Evolutionary conservation across 2,113 vertebrate genomes (phyloP).

Genomic region (Ammospiza caudacuta): DNA sequence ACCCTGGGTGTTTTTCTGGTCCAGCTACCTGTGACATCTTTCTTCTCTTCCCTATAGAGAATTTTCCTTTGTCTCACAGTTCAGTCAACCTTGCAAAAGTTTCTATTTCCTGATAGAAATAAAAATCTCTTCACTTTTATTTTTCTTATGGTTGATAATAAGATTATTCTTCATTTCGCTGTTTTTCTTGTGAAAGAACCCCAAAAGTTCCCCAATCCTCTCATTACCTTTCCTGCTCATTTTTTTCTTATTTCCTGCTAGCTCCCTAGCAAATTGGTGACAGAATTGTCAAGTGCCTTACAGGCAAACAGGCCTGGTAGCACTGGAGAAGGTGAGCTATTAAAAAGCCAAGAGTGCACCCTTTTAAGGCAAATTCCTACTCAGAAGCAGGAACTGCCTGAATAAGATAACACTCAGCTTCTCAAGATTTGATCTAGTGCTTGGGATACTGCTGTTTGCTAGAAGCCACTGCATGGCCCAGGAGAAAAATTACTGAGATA

Average conservation of each 20-base stretch:
- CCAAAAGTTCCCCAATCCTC: not conserved
- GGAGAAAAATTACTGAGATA: not conserved
- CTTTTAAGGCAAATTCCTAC: not conserved
- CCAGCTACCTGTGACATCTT: not conserved
- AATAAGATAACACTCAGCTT: not conserved
- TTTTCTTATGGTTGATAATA: not conserved
- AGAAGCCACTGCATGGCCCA: not conserved
- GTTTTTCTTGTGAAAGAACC: not conserved
- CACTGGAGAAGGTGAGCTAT: not conserved
- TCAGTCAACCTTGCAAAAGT: not conserved
- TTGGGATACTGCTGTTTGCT: not conserved
- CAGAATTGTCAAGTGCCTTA: not conserved
- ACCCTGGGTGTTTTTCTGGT: not conserved
- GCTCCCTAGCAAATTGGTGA: not conserved
- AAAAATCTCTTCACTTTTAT: not conserved
- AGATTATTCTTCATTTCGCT: not conserved
- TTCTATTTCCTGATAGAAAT: not conserved
- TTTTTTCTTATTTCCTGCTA: not conserved
- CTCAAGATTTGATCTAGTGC: not conserved
- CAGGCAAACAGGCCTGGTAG: not conserved
- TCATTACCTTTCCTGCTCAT: not conserved
- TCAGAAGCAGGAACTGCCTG: not conserved
- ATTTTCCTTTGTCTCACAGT: not conserved
- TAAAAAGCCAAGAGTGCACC: not conserved
- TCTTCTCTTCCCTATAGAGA: not conserved